These are phyloP conservation scores for Takifugu ocellatus DNA, from an alignment of 2,797 vertebrate species.

Conservation along the genomic window DNA sequence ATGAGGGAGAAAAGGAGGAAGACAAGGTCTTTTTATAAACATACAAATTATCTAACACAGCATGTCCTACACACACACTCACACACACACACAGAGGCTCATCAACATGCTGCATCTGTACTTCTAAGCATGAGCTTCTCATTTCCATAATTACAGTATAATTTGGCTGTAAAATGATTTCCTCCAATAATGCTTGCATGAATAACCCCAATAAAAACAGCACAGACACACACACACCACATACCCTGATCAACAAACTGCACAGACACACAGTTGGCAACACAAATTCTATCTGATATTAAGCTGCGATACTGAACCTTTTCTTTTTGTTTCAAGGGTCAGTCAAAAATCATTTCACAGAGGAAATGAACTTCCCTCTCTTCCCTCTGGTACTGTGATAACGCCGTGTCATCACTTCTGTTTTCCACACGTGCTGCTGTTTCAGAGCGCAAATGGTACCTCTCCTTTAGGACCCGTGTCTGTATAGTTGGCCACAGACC, in stretches of 20 bases:
- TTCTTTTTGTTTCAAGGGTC: slow-evolving; percentile 14
- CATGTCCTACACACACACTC: slow-evolving; percentile 15
- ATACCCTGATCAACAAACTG: slow-evolving; percentile 19
- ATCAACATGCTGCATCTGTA: slow-evolving; percentile 69
- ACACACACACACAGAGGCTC: slow-evolving; percentile 31
- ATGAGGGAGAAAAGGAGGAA: slow-evolving; percentile 1
- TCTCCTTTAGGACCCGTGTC: slow-evolving; percentile 21
- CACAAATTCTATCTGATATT: not conserved
- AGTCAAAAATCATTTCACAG: slow-evolving; percentile 14
- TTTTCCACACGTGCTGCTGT: slow-evolving; percentile 26
- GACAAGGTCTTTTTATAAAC: slow-evolving; percentile 18
- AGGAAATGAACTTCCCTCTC: slow-evolving; percentile 8
- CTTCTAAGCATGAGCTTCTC: slow-evolving; percentile 71
- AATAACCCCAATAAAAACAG: slow-evolving; percentile 75
- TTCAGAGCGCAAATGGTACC: slow-evolving; percentile 30
- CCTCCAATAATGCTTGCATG: slow-evolving; percentile 68
- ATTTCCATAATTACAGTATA: slow-evolving; percentile 82
- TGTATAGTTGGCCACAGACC: slow-evolving; percentile 28
- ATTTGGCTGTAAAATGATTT: slow-evolving; percentile 80
- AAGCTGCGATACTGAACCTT: not conserved
- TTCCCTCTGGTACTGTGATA: not conserved
- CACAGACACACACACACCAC: slow-evolving; percentile 38
- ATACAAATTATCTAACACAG: slow-evolving; percentile 57
- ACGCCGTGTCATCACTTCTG: slow-evolving; percentile 10
- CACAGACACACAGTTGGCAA: slow-evolving; percentile 7